Evolutionary conservation across 2,888 invertebrate species (phyloP).

Genomic region (Lymantria dispar): DNA sequence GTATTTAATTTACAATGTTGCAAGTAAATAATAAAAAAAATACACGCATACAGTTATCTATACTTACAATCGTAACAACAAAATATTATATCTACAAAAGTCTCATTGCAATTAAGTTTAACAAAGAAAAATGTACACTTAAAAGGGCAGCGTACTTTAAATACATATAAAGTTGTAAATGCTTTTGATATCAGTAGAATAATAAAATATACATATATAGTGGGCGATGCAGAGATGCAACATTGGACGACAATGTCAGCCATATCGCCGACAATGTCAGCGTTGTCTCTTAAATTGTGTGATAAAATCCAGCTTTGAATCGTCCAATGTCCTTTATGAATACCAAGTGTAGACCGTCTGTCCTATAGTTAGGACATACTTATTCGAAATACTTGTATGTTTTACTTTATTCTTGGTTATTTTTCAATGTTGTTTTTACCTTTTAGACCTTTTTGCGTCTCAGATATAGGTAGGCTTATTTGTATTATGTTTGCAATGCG

Average conservation of each 20-base stretch:
- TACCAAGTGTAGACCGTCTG: slow-evolving; percentile 30
- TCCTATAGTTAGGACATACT: slow-evolving; percentile 20
- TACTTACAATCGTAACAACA: slow-evolving; percentile 6
- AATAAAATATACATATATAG: slow-evolving; percentile 42
- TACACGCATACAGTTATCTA: not conserved
- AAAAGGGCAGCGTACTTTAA: slow-evolving; percentile 29
- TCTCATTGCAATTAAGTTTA: slow-evolving; percentile 21
- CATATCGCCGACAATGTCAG: slow-evolving; percentile 41
- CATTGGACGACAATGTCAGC: slow-evolving; percentile 33
- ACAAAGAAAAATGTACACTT: slow-evolving; percentile 11
- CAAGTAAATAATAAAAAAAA: not conserved
- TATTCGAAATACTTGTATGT: slow-evolving; percentile 18
- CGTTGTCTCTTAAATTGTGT: slow-evolving; percentile 62
- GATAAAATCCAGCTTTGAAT: slow-evolving; percentile 43
- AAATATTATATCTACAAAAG: slow-evolving; percentile 10
- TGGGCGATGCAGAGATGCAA: slow-evolving; percentile 23
- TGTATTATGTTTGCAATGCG: not conserved
- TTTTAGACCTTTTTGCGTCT: slow-evolving; percentile 11
- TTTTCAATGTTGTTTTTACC: slow-evolving; percentile 23
- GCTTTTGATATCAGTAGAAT: slow-evolving; percentile 42
- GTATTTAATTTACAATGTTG: not conserved
- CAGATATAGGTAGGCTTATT: slow-evolving; percentile 22
- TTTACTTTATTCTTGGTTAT: slow-evolving; percentile 15
- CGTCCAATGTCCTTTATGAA: slow-evolving; percentile 34
- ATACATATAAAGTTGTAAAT: slow-evolving; percentile 40